phyloP scores from a whole-genome alignment of 1,140 invertebrate species.

The Tetragnatha versicolor region DNA sequence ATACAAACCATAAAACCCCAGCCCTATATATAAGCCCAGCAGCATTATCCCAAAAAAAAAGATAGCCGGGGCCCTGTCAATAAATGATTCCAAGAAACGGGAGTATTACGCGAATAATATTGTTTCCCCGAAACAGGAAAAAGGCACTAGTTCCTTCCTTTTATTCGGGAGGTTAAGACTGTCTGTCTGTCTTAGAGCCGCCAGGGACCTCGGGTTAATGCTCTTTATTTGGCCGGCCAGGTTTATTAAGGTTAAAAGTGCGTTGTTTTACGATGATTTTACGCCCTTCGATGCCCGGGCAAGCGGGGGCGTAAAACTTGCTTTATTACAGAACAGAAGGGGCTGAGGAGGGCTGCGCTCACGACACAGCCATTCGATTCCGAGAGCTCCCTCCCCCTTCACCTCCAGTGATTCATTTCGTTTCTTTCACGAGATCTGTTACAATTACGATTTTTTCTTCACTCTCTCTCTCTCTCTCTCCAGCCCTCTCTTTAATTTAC shows the following conservation, averaged over 20 bases:
- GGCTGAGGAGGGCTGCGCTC: conserved; percentile 49
- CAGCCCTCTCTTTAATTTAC: conserved; percentile 51
- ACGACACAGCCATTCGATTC: conserved; percentile 46
- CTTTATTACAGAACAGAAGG: conserved; percentile 51
- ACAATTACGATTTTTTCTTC: conserved; percentile 45
- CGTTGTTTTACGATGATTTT: conserved; percentile 56
- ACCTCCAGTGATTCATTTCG: conserved; percentile 50
- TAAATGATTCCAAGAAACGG: too few species aligned
- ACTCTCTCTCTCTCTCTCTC: conserved; percentile 3
- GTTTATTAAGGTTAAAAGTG: conserved; percentile 56
- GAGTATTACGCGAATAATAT: too few species aligned
- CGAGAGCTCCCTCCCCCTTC: background rate
- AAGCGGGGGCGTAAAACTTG: conserved; percentile 51
- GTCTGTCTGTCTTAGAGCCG: conserved; percentile 45
- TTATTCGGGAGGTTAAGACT: conserved; percentile 50
- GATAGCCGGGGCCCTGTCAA: too few species aligned
- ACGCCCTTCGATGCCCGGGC: conserved; percentile 41
- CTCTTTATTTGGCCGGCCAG: conserved; percentile 54
- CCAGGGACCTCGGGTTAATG: conserved; percentile 50
- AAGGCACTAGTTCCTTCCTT: too few species aligned
- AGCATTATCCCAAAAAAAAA: too few species aligned
- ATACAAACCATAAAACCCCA: too few species aligned
- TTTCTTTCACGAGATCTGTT: conserved; percentile 54
- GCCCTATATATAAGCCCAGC: too few species aligned
- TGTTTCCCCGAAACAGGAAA: too few species aligned